phyloP scores from a whole-genome alignment of 2,888 invertebrate genomes.

The Loripinus fragilis region DNA sequence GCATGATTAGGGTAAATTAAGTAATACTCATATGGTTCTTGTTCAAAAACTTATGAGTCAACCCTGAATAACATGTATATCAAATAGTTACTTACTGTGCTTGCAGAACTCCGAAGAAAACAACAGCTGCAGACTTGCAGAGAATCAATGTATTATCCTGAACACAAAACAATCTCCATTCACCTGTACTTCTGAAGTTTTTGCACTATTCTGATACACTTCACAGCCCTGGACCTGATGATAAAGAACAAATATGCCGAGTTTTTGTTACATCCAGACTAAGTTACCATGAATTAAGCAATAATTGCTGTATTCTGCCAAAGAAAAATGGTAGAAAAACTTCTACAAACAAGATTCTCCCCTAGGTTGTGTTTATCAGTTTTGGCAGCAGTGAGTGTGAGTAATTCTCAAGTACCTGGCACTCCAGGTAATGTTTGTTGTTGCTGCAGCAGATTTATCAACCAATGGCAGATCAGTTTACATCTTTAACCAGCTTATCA shows the following conservation, averaged over 20 bases:
- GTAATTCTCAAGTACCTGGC: conserved; percentile 14
- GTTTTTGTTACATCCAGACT: neutral
- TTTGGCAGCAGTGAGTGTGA: conserved; percentile 8
- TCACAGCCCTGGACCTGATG: neutral
- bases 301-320: neutral
- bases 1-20: no score
- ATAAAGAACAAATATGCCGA: neutral
- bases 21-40: no score
- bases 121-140: no score
- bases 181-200: no score
- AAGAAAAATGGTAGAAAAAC: conserved; percentile 11
- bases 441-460: conserved; percentile 14
- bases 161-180: no score
- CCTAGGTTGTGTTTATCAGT: neutral
- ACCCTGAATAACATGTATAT: no score
- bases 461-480: conserved; percentile 7
- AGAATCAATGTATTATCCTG: no score
- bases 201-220: neutral
- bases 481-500: neutral
- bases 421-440: conserved; percentile 9
- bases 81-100: no score
- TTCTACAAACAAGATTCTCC: neutral
- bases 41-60: no score
- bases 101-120: no score
- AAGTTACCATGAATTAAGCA: neutral